Conservation (phyloP, 1,140 invertebrate genomes). For the Steinernema khuongi region DNA sequence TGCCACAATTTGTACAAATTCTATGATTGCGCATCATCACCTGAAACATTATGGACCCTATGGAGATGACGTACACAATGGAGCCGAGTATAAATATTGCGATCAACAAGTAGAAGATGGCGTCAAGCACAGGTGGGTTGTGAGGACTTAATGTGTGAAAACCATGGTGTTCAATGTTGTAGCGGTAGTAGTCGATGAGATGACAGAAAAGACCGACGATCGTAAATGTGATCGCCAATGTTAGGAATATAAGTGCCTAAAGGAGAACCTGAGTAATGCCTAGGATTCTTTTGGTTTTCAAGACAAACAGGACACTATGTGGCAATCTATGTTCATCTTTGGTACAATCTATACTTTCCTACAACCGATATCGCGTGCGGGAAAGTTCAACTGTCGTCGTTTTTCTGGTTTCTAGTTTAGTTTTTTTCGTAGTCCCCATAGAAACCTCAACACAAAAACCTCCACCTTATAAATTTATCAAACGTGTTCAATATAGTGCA, state of each 20-base stretch:
- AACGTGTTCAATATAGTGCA: too few species aligned
- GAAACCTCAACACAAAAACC: too few species aligned
- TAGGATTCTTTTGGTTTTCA: too few species aligned
- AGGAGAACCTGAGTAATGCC: too few species aligned
- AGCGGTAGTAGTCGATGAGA: not conserved
- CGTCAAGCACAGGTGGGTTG: not conserved
- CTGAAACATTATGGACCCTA: not conserved
- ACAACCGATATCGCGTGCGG: too few species aligned
- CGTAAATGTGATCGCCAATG: not conserved
- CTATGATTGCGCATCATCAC: not conserved
- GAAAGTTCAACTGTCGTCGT: too few species aligned
- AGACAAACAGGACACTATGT: too few species aligned
- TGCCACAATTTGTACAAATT: not conserved
- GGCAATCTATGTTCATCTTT: too few species aligned
- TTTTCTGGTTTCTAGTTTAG: too few species aligned
- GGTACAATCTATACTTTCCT: too few species aligned
- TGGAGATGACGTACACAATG: not conserved
- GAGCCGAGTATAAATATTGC: not conserved
- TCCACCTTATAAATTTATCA: too few species aligned
- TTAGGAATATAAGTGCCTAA: not conserved
- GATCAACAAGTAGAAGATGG: not conserved
- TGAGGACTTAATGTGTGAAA: not conserved
- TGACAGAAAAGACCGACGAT: not conserved
- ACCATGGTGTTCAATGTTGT: not conserved
- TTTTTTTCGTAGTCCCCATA: too few species aligned